Conservation (phyloP, 2,797 vertebrate genomes). For the Oophaga sylvatica region DNA sequence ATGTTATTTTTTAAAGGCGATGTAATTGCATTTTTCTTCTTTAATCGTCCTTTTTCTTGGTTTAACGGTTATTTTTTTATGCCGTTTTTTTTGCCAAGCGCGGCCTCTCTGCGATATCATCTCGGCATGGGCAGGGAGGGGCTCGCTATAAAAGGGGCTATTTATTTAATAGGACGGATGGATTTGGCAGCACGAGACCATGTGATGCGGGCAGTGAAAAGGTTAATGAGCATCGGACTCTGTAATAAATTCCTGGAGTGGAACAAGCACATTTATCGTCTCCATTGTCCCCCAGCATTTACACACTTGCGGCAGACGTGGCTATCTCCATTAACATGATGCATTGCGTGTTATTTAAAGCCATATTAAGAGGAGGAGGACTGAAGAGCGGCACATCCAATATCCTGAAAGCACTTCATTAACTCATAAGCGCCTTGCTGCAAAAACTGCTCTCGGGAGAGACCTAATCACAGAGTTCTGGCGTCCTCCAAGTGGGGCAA, state of each 20-base stretch:
- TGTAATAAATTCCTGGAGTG: not conserved
- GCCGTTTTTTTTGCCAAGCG: not conserved
- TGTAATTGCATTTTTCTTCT: slow-evolving; percentile 54
- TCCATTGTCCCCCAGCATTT: slow-evolving; percentile 24
- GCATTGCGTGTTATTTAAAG: slow-evolving; percentile 44
- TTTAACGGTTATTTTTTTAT: not conserved
- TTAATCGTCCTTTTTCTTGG: slow-evolving; percentile 36
- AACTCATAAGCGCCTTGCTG: slow-evolving; percentile 10
- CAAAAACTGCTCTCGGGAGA: not conserved
- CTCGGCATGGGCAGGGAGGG: not conserved
- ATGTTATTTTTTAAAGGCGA: slow-evolving; percentile 41
- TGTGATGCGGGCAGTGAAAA: slow-evolving; percentile 3
- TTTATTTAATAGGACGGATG: not conserved
- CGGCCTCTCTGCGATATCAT: not conserved
- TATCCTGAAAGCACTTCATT: slow-evolving; percentile 27
- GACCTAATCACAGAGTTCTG: not conserved
- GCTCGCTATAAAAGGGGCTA: no score
- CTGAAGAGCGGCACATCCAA: slow-evolving; percentile 12
- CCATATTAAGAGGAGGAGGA: slow-evolving; percentile 15
- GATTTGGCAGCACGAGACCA: not conserved
- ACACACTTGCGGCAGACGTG: slow-evolving; percentile 13
- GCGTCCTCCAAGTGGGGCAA: slow-evolving; percentile 2
- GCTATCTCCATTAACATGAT: slow-evolving; percentile 44
- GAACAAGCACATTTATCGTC: slow-evolving; percentile 29
- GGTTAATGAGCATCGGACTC: slow-evolving; percentile 19